A percentile compares a stretch with the other conserved stretches of the same genome.
phyloP scores from a whole-genome alignment of 1,140 invertebrate species.

The Proctacanthus coquilletti region DNA sequence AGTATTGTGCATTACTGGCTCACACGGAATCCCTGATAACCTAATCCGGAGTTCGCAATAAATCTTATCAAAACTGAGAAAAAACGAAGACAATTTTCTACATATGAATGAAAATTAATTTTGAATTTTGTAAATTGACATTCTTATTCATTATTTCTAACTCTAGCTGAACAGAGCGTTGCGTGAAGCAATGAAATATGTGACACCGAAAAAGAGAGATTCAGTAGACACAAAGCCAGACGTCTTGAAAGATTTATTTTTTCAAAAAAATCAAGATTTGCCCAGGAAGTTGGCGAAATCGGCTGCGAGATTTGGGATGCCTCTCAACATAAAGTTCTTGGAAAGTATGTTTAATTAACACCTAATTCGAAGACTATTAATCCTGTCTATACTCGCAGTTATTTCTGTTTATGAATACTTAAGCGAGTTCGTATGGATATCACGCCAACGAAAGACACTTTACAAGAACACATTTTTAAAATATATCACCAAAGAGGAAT shows the following conservation, averaged over 20 bases:
- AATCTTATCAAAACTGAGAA: no score
- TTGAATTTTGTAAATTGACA: no score
- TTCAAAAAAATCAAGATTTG: conserved; percentile 19
- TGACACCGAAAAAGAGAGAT: conserved; percentile 4
- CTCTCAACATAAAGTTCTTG: conserved; percentile 37
- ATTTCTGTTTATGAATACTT: conserved; percentile 42
- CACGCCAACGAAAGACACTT: conserved; percentile 38
- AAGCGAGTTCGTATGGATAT: conserved; percentile 36
- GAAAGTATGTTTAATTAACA: no score
- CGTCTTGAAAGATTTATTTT: conserved; percentile 3
- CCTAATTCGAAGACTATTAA: conserved; percentile 6
- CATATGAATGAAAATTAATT: no score
- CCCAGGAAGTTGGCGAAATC: conserved; percentile 44
- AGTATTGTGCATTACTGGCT: no score
- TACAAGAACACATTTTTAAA: conserved; percentile 31
- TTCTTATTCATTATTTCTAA: no score
- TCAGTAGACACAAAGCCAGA: no score
- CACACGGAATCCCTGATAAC: no score
- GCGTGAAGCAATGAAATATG: conserved; percentile 23
- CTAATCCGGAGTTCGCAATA: no score
- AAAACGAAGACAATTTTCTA: no score
- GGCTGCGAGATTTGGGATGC: conserved; percentile 44
- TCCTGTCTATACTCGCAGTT: conserved; percentile 20
- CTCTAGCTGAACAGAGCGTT: conserved; percentile 19
- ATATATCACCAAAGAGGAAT: conserved; percentile 15